Conservation (phyloP, 2,888 invertebrate species). For the Boloria selene region DNA sequence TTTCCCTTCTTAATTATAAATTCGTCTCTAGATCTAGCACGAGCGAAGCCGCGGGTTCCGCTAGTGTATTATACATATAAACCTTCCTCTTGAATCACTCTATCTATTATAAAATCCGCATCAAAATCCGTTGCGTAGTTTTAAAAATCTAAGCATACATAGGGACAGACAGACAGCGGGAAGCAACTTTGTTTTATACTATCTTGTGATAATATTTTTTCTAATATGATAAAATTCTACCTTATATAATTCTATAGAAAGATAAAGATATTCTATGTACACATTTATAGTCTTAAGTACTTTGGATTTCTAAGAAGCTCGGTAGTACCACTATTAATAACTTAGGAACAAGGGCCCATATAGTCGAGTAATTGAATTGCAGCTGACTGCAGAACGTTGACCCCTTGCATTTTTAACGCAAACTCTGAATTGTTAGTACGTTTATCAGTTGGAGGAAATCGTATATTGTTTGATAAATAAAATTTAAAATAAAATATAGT, state of each 20-base stretch:
- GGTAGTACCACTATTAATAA: conserved; percentile 34
- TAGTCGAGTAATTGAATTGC: conserved; percentile 33
- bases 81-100: too few relatives aligned
- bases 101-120: too few relatives aligned
- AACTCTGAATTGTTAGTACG: neutral
- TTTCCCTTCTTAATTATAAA: too few relatives aligned
- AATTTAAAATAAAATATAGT: neutral
- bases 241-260: neutral
- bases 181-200: too few relatives aligned
- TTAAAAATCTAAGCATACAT: too few relatives aligned
- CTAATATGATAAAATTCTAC: too few relatives aligned
- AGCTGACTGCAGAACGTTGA: conserved; percentile 35
- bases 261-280: neutral
- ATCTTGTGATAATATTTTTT: too few relatives aligned
- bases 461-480: conserved; percentile 1
- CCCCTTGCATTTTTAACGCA: conserved; percentile 37
- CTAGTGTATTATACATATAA: too few relatives aligned
- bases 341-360: conserved; percentile 36
- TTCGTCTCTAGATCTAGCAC: too few relatives aligned
- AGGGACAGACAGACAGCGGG: too few relatives aligned
- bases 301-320: conserved; percentile 24
- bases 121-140: too few relatives aligned
- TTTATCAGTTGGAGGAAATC: conserved; percentile 13
- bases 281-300: neutral
- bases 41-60: too few relatives aligned